Conservation (phyloP, 2,888 invertebrate genomes). For the Hypomecis atomaria region DNA sequence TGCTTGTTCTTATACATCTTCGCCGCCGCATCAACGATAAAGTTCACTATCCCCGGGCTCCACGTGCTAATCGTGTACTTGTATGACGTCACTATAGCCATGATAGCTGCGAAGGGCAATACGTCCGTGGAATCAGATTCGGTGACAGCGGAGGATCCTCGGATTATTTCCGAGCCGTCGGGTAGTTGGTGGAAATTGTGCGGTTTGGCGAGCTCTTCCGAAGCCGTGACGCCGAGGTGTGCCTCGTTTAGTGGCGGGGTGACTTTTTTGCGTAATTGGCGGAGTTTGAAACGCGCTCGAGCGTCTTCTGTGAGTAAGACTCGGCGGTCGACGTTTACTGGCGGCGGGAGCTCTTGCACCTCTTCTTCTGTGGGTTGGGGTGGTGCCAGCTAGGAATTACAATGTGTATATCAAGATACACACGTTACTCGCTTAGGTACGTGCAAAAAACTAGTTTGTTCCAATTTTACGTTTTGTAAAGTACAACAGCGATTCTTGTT, state of each 20-base stretch:
- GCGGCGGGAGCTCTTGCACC: slow-evolving; percentile 51
- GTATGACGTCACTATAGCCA: slow-evolving; percentile 85
- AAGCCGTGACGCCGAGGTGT: slow-evolving; percentile 56
- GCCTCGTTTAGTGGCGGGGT: slow-evolving; percentile 67
- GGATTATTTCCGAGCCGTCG: slow-evolving; percentile 85
- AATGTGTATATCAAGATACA: no score
- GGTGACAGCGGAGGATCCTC: slow-evolving; percentile 75
- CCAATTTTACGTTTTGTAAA: no score
- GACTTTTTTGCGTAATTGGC: slow-evolving; percentile 70
- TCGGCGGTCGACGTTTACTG: slow-evolving; percentile 64
- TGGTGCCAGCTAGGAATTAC: slow-evolving; percentile 59
- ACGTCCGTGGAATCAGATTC: slow-evolving; percentile 60
- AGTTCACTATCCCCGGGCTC: slow-evolving; percentile 85
- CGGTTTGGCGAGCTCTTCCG: slow-evolving; percentile 82
- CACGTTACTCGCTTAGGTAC: no score
- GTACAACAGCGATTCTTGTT: no score
- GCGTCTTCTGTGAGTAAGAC: slow-evolving; percentile 75
- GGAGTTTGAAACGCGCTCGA: slow-evolving; percentile 62
- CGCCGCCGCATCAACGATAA: slow-evolving; percentile 78
- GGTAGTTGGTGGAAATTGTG: slow-evolving; percentile 85
- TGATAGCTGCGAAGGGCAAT: slow-evolving; percentile 84
- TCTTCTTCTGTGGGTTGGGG: slow-evolving; percentile 64
- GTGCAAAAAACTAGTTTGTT: no score
- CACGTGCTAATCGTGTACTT: slow-evolving; percentile 86
- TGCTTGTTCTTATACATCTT: slow-evolving; percentile 71